phyloP scores from a whole-genome alignment of 1,140 invertebrate species.

The Patella vulgata region DNA sequence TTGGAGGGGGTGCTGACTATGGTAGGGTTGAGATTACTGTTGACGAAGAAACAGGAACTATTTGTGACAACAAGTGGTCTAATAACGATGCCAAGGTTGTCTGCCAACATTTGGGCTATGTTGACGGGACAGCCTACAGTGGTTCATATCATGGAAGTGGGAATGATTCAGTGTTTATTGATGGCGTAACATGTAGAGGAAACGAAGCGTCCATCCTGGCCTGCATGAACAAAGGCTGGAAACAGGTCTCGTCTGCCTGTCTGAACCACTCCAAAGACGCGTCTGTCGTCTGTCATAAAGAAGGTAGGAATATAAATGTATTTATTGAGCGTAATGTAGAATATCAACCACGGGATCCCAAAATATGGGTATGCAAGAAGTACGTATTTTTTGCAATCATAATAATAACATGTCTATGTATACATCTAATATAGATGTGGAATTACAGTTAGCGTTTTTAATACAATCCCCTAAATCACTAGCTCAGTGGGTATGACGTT shows the following conservation, averaged over 20 bases:
- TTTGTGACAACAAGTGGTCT: conserved; percentile 81
- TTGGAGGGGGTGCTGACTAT: no score
- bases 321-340: no score
- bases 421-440: no score
- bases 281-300: conserved; percentile 45
- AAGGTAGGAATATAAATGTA: conserved; percentile 49
- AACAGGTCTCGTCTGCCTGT: conserved; percentile 21
- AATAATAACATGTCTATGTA: no score
- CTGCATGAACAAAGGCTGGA: conserved; percentile 36
- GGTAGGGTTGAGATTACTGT: conserved; percentile 79
- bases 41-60: conserved; percentile 75
- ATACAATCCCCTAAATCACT: no score
- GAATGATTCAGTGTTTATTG: conserved; percentile 47
- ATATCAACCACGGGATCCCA: no score
- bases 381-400: no score
- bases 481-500: no score
- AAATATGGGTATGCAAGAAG: no score
- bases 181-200: conserved; percentile 44
- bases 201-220: conserved; percentile 40
- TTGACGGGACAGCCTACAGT: conserved; percentile 29
- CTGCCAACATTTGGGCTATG: conserved; percentile 75
- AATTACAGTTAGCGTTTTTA: no score
- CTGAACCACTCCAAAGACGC: conserved; percentile 44
- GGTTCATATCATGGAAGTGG: conserved; percentile 44
- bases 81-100: conserved; percentile 76